These are phyloP conservation scores for Thalassarche chlororhynchos DNA, from an alignment of 2,113 vertebrate species.

Conservation along the genomic window DNA sequence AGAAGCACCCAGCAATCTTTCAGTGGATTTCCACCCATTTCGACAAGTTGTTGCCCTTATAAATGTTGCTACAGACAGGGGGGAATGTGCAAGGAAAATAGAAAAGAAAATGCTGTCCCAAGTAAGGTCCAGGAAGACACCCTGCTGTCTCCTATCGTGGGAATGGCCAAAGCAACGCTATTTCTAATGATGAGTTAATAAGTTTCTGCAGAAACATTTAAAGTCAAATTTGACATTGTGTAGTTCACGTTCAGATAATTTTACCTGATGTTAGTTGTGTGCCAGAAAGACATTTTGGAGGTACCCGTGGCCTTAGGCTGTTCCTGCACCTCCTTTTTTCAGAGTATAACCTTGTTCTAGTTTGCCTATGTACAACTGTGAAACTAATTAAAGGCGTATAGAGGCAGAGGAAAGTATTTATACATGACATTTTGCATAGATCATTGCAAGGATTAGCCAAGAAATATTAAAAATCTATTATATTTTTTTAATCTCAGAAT, in stretches of 20 bases:
- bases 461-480: neutral
- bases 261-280: neutral
- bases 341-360: neutral
- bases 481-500: neutral
- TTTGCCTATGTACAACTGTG: neutral
- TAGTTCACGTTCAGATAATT: neutral
- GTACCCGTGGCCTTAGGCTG: neutral
- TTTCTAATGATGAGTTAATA: neutral
- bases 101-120: neutral
- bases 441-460: neutral
- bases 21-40: neutral
- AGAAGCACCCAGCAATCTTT: neutral
- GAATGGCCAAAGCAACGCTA: neutral
- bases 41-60: neutral
- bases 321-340: neutral
- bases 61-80: neutral
- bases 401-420: neutral
- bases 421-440: neutral
- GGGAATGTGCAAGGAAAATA: neutral
- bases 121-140: neutral
- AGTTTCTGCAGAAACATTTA: neutral
- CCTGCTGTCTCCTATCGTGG: neutral
- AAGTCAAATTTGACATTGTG: neutral
- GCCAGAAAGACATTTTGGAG: neutral
- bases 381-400: neutral